phyloP scores from a whole-genome alignment of 1,140 invertebrate genomes.

The Anastrepha obliqua region DNA sequence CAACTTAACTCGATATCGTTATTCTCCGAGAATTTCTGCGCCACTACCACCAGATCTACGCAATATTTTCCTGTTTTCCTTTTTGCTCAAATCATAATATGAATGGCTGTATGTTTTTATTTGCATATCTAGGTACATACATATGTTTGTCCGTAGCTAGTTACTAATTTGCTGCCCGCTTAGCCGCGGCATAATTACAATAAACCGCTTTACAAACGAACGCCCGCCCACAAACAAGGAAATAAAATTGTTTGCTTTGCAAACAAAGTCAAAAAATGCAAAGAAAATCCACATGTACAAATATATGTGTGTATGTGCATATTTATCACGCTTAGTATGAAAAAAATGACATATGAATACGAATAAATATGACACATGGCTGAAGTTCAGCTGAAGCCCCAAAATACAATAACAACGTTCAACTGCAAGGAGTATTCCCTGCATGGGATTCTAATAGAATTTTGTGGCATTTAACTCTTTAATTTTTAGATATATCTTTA shows the following conservation, averaged over 20 bases:
- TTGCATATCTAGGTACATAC: too few species aligned
- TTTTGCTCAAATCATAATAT: neutral
- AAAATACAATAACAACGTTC: neutral
- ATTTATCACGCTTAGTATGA: neutral
- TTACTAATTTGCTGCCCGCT: slow-evolving; percentile 40
- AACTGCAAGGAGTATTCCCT: too few species aligned
- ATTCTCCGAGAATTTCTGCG: neutral
- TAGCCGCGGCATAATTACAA: slow-evolving; percentile 41
- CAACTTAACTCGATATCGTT: slow-evolving; percentile 38
- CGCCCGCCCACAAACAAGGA: neutral
- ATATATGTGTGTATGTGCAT: neutral
- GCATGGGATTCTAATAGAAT: too few species aligned
- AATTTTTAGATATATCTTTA: too few species aligned
- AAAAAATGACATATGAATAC: slow-evolving; percentile 9
- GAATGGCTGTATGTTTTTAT: too few species aligned
- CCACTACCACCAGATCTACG: neutral
- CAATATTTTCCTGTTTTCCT: neutral
- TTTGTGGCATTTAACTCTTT: too few species aligned
- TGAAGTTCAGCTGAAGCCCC: neutral
- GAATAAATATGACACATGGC: slow-evolving; percentile 8
- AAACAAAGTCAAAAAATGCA: neutral
- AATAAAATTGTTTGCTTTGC: neutral
- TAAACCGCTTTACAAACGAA: slow-evolving; percentile 47
- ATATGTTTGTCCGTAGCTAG: neutral
- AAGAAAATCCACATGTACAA: neutral